Evolutionary conservation across 2,113 vertebrate species (phyloP).

Genomic region (Ictidomys tridecemlineatus): DNA sequence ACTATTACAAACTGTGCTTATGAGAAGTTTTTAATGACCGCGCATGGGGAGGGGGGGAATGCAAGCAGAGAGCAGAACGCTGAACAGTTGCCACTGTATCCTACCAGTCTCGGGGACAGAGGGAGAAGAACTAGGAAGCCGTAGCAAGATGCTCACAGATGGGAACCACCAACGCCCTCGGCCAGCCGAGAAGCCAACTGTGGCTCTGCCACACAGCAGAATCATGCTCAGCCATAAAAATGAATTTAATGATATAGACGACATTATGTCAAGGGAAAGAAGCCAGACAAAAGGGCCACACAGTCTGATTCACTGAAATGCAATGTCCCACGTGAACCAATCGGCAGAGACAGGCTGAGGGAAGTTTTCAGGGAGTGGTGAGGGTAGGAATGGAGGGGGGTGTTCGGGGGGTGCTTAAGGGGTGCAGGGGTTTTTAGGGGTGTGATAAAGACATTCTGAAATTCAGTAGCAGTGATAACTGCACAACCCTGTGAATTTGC

Average conservation of each 20-base stretch:
- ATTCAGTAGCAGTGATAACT: background rate
- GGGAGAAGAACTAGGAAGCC: background rate
- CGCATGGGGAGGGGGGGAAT: background rate
- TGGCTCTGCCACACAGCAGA: background rate
- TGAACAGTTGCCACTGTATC: background rate
- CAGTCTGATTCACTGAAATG: background rate
- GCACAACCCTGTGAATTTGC: background rate
- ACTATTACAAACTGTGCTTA: background rate
- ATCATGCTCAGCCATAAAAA: background rate
- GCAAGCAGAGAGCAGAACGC: background rate
- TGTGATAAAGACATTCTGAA: background rate
- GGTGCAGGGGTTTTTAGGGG: background rate
- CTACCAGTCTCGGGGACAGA: background rate
- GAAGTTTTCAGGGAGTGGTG: background rate
- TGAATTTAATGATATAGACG: background rate
- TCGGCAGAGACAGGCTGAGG: background rate
- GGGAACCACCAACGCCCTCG: background rate
- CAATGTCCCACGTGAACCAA: background rate
- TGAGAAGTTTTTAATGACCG: conserved; percentile 36
- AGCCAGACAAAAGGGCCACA: background rate
- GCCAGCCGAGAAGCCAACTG: background rate
- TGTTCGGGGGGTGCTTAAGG: background rate
- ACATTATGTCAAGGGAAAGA: background rate
- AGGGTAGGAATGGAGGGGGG: background rate
- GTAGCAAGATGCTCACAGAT: background rate